These are phyloP conservation scores for Hippoglossus stenolepis DNA, from an alignment of 2,113 vertebrate species.

Conservation along the genomic window DNA sequence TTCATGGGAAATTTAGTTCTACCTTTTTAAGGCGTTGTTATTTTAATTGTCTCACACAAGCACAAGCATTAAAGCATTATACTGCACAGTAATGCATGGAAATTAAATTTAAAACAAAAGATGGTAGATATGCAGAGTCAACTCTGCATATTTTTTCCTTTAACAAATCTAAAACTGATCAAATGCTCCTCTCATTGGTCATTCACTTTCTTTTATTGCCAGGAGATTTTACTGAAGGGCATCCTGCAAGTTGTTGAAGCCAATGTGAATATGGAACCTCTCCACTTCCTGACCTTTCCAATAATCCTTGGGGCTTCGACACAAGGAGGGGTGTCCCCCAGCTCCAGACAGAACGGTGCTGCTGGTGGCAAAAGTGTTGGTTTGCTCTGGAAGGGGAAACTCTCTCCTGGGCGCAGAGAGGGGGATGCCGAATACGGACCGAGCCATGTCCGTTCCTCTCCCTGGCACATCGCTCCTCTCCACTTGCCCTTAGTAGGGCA, in stretches of 20 bases:
- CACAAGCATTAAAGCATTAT: too few relatives aligned
- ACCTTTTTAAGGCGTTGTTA: neutral
- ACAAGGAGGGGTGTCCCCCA: slow-evolving; percentile 61
- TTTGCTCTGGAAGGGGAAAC: slow-evolving; percentile 80
- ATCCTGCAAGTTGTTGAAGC: slow-evolving; percentile 90
- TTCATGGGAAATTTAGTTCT: neutral
- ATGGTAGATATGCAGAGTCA: neutral
- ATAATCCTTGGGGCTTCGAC: slow-evolving; percentile 74
- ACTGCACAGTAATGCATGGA: neutral
- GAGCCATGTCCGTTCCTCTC: slow-evolving; percentile 85
- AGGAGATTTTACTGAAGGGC: slow-evolving; percentile 93
- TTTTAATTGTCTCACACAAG: neutral
- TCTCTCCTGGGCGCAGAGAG: slow-evolving; percentile 83
- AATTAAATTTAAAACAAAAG: too few relatives aligned
- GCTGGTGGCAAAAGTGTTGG: slow-evolving; percentile 72
- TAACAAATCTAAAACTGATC: neutral
- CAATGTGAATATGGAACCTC: slow-evolving; percentile 86
- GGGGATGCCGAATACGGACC: slow-evolving; percentile 73
- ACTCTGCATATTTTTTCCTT: neutral
- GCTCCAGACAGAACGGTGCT: slow-evolving; percentile 77
- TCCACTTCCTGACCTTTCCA: slow-evolving; percentile 92
- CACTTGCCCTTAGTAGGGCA: slow-evolving; percentile 94
- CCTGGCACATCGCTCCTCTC: slow-evolving; percentile 93
- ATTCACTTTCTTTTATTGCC: slow-evolving; percentile 41
- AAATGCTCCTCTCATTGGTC: neutral